Conservation (phyloP, 2,888 invertebrate species). For the Amphiduros pacificus region DNA sequence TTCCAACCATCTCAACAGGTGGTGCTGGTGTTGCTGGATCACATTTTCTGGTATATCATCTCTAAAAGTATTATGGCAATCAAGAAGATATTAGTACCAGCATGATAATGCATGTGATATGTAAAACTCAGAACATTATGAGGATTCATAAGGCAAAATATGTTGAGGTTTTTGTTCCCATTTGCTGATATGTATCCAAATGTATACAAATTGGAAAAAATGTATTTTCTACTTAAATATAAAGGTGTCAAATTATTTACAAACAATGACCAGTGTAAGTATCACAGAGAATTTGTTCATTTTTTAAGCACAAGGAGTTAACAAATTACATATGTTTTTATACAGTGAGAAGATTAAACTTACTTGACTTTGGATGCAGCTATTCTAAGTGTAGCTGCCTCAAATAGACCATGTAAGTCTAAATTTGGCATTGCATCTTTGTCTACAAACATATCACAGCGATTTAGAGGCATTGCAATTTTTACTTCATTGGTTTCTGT, state of each 20-base stretch:
- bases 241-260: not conserved
- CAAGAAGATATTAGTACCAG: too few relatives aligned
- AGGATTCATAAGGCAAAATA: too few relatives aligned
- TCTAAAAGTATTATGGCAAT: too few relatives aligned
- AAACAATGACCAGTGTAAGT: not conserved
- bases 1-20: conserved; percentile 50
- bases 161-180: too few relatives aligned
- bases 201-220: too few relatives aligned
- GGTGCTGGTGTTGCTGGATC: conserved; percentile 46
- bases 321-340: not conserved
- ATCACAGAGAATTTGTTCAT: not conserved
- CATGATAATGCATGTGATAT: too few relatives aligned
- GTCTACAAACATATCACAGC: conserved; percentile 36
- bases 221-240: not conserved
- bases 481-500: too few relatives aligned
- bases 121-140: too few relatives aligned
- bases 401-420: conserved; percentile 45
- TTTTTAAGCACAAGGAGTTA: not conserved
- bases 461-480: too few relatives aligned
- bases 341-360: conserved; percentile 5
- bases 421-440: conserved; percentile 37
- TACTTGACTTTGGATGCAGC: conserved; percentile 53
- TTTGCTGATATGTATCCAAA: too few relatives aligned
- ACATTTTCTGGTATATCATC: conserved; percentile 53
- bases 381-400: conserved; percentile 38